Base-by-base conservation (phyloP, 92 coral and sea anemone species). In the Muricea muricata region DNA sequence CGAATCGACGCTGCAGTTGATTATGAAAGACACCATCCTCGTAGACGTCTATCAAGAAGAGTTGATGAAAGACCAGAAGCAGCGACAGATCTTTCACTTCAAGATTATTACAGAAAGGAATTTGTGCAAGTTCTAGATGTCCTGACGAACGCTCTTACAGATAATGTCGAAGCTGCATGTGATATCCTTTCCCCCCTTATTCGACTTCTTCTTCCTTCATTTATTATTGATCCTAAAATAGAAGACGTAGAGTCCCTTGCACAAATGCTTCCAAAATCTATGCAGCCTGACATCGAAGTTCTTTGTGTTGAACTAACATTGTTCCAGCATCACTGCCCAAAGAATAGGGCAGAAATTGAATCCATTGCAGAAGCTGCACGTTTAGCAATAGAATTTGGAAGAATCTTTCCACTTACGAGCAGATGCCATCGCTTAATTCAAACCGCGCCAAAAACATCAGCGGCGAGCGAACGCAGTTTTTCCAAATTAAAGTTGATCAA, bases 111-210 rank as follows among this genome's bases (percentile, higher is more conserved):
- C n/a, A n/a, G n/a, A n/a, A n/a, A n/a, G n/a, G n/a, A n/a, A n/a
- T n/a, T n/a, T n/a, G n/a, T n/a, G n/a, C 71, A 18, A 63, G 71
- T 63, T 34, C 71, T 63, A 17, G 71, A 63, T 5, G 71, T 63
- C 17, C 71, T 12, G 17, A 63, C 24, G 26, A 5, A 63, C 26
- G 71, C 39, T 26, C 71, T 63, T 26, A 63, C 71, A 63, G 71
- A 63, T 63, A 63, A 63, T 21, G 71, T 63, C 26, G 3, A 63
- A 63, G 71, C 3, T 63, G 71, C 71, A 31, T 63, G 71, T 63
- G 71, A 63, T 63, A 63, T 31, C 17, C 71, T 63, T 4, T 31
- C 71, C 71, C 71, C 71, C 2, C 32, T 34, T 25, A 63, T 63
- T 63, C 4, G 33, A 5, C 71, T 63, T 18, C 71, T 63, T 63